phyloP scores from a whole-genome alignment of 2,888 invertebrate genomes.

The Lamproptera curius region DNA sequence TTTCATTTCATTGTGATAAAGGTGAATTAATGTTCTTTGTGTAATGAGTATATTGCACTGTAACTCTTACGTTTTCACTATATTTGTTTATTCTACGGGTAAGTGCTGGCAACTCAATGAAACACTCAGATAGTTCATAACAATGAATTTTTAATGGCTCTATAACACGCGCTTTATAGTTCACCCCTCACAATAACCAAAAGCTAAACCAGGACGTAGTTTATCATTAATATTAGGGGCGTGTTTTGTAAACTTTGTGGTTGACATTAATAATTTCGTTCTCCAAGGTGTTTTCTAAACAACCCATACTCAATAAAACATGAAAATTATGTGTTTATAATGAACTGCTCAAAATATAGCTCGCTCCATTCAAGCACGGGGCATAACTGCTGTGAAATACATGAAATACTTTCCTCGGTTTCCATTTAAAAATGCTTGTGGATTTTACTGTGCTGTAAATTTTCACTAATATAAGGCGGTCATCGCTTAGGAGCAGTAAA shows the following conservation, averaged over 20 bases:
- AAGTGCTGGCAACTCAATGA: too few relatives aligned
- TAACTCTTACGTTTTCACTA: background rate
- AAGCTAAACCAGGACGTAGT: background rate
- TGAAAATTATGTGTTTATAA: constrained; percentile 4
- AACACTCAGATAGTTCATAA: too few relatives aligned
- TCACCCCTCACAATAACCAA: background rate
- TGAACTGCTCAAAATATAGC: background rate
- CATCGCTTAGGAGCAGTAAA: constrained; percentile 14
- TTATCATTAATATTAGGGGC: background rate
- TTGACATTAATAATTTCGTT: too few relatives aligned
- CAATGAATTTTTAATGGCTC: background rate
- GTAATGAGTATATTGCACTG: background rate
- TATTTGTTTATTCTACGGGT: background rate
- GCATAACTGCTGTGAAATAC: constrained; percentile 2
- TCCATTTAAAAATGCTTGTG: constrained; percentile 3
- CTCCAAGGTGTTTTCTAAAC: too few relatives aligned
- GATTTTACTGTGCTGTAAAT: constrained; percentile 21
- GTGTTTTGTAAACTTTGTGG: too few relatives aligned
- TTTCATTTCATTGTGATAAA: too few relatives aligned
- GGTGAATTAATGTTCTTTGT: background rate
- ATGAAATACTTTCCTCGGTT: constrained; percentile 12
- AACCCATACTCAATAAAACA: too few relatives aligned
- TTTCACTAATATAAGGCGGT: constrained; percentile 21
- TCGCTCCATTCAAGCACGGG: constrained; percentile 2
- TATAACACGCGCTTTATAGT: background rate